Conservation (phyloP, 2,797 vertebrate species). For the Thalassophryne amazonica region DNA sequence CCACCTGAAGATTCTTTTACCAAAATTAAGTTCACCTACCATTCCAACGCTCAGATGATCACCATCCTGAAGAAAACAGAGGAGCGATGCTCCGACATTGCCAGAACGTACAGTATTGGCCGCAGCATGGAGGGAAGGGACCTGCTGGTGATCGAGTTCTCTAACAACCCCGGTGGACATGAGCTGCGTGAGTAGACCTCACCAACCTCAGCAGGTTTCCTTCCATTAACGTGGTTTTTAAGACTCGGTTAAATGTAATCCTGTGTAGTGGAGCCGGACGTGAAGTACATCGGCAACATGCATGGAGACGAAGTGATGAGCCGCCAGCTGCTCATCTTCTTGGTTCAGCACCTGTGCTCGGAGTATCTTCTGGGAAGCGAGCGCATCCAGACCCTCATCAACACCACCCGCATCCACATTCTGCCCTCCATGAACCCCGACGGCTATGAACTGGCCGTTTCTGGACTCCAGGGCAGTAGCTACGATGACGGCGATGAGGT, state of each 20-base stretch:
- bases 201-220: neutral
- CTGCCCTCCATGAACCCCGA: conserved; percentile 96
- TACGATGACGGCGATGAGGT: conserved; percentile 65
- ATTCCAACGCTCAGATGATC: conserved; percentile 85
- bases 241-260: neutral
- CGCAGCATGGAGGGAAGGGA: conserved; percentile 88
- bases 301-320: conserved; percentile 93
- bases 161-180: conserved; percentile 87
- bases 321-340: conserved; percentile 90
- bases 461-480: conserved; percentile 69
- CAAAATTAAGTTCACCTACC: conserved; percentile 81
- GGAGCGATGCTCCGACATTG: conserved; percentile 81
- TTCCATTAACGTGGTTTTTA: neutral
- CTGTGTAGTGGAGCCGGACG: conserved; percentile 88
- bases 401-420: conserved; percentile 92
- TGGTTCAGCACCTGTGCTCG: conserved; percentile 91
- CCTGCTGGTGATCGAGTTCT: conserved; percentile 93
- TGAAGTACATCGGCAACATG: conserved; percentile 94
- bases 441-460: conserved; percentile 87
- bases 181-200: conserved; percentile 82
- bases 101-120: conserved; percentile 92
- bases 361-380: conserved; percentile 90
- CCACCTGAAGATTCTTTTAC: conserved; percentile 60
- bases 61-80: conserved; percentile 80
- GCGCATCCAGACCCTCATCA: conserved; percentile 88